Conservation (phyloP, 2,888 invertebrate species). For the Acanthococcus lagerstroemiae region DNA sequence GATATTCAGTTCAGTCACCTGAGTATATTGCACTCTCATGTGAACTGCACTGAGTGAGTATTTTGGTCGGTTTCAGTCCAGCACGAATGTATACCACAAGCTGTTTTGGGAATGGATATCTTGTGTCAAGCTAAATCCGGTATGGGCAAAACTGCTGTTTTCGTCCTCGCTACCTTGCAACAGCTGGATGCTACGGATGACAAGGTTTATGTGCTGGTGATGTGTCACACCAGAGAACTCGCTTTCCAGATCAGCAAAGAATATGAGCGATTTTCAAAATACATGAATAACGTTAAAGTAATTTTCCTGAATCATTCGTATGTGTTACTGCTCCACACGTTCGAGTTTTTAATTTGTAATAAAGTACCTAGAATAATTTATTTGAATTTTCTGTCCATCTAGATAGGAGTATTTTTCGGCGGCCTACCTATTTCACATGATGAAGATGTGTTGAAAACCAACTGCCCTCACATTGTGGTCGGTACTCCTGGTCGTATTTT, state of each 20-base stretch:
- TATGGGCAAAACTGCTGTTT: slow-evolving; percentile 99
- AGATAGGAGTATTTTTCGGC: slow-evolving; percentile 93
- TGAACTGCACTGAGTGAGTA: too few relatives aligned
- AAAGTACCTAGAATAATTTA: too few relatives aligned
- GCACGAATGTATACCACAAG: slow-evolving; percentile 99
- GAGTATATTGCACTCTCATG: too few relatives aligned
- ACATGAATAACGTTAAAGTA: slow-evolving; percentile 89
- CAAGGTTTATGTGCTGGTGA: slow-evolving; percentile 91
- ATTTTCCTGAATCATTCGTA: too few relatives aligned
- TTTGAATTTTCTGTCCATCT: slow-evolving; percentile 5
- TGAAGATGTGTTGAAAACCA: slow-evolving; percentile 89
- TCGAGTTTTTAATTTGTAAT: too few relatives aligned
- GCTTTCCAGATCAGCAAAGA: slow-evolving; percentile 99
- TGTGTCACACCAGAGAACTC: slow-evolving; percentile 98
- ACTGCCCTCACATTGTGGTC: slow-evolving; percentile 97
- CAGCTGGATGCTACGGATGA: slow-evolving; percentile 94
- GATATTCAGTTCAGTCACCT: too few relatives aligned
- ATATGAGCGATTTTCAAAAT: slow-evolving; percentile 98
- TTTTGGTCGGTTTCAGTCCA: slow-evolving; percentile 60
- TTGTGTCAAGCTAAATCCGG: slow-evolving; percentile 99
- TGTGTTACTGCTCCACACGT: too few relatives aligned
- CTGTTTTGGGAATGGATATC: slow-evolving; percentile 98
- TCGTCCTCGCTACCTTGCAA: slow-evolving; percentile 95
- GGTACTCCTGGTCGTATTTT: slow-evolving; percentile 97
- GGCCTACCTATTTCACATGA: slow-evolving; percentile 94